Evolutionary conservation across 2,888 invertebrate species (phyloP), one percentile per base, ranked within the genome.

Genomic region (Cerceris ruficornis): DNA sequence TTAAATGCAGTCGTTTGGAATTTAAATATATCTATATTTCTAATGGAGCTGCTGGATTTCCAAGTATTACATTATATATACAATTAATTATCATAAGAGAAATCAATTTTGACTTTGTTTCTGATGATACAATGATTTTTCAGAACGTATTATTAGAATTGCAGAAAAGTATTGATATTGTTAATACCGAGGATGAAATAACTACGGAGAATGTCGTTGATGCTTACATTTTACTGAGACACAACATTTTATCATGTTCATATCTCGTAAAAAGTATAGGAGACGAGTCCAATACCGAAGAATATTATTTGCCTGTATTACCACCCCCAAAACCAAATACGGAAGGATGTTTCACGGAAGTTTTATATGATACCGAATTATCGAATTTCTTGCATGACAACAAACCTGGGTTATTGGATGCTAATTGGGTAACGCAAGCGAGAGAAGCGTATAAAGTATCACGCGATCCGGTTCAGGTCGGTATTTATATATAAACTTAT

Each of bases 1-100:
- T 80, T 92, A 8, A 88, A 90, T 67, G 76, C 83, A 5, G 81
- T 89, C 6, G 84, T 91, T 64, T 91, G 91, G 90, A 92, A 92
- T 84, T 77, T 92, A 64, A 90, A 92, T 64, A 84, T 89, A 60
- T 87, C 86, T 57, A 72, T 91, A 69, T 90, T 86, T 62, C 77
- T 92, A 52, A 42, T 88, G 28, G 78, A 86, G 52, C 64, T 82
- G 7, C 69, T 90, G 11, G 79, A 92, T 71, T 90, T 91, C 57
- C 88, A 91, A 88, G 92, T 92, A 87, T 68, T 11, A 43, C 0
- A 28, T 28, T 17, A 39, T 7, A 14, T n/a, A 46, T 61, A n/a
- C 41, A 39, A 9, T 66, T 39, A 13, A 28, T 28, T 49, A 67
- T 7, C 41, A 15, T 43, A 14, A 46, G 8, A 1, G 28, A 59